These are phyloP conservation scores for Karalla daura DNA, from an alignment of 2,797 vertebrate genomes.

Conservation along the genomic window DNA sequence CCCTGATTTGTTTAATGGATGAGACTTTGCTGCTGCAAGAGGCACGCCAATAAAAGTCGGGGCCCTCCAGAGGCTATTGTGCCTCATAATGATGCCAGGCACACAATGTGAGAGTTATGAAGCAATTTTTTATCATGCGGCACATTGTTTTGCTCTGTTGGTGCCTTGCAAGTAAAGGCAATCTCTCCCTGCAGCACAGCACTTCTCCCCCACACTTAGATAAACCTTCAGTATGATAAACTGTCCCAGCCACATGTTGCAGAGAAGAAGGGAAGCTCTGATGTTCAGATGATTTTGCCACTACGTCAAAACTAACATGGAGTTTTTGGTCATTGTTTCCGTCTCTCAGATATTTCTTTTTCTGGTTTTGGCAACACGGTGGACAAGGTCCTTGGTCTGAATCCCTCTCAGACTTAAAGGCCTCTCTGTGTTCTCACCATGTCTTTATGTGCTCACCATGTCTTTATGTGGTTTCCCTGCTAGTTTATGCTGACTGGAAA, in stretches of 20 bases:
- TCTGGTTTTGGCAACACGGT: too few species aligned
- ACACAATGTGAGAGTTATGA: conserved; percentile 85
- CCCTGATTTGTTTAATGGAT: conserved; percentile 87
- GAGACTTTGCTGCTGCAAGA: conserved; percentile 81
- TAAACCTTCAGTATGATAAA: conserved; percentile 78
- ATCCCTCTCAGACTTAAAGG: too few species aligned
- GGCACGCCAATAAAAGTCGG: conserved; percentile 82
- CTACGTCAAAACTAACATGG: conserved; percentile 9
- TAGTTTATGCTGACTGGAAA: too few species aligned
- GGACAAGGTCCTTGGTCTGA: too few species aligned
- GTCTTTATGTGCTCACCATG: too few species aligned
- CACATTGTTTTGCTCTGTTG: conserved; percentile 81
- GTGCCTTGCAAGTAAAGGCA: conserved; percentile 76
- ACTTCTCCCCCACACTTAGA: conserved; percentile 72
- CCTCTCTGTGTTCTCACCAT: too few species aligned
- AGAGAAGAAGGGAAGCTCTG: conserved; percentile 54
- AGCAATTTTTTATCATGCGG: conserved; percentile 83
- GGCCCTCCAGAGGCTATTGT: conserved; percentile 81
- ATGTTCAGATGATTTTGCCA: conserved; percentile 44
- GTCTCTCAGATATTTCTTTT: background rate
- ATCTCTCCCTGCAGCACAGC: conserved; percentile 76
- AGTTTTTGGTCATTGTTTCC: conserved; percentile 35
- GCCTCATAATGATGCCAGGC: conserved; percentile 85
- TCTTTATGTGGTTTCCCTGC: too few species aligned
- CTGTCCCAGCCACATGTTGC: conserved; percentile 66